phyloP scores from a whole-genome alignment of 2,113 vertebrate genomes.

The Lates calcarifer region DNA sequence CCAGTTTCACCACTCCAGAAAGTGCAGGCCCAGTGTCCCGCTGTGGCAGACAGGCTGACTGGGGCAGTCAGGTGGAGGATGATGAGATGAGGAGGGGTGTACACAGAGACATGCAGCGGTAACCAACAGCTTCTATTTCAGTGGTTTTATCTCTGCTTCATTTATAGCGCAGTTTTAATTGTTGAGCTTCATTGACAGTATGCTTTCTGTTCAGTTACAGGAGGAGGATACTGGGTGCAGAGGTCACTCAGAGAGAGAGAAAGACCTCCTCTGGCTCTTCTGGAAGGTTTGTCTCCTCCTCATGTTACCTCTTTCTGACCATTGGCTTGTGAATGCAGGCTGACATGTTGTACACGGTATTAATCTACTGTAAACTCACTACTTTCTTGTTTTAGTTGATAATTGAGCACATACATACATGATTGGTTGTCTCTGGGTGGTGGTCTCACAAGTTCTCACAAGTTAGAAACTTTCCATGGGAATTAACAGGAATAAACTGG shows the following conservation, averaged over 20 bases:
- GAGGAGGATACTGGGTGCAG: slow-evolving; percentile 92
- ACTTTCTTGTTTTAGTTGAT: background rate
- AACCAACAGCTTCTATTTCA: slow-evolving; percentile 11
- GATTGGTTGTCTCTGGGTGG: too few species aligned
- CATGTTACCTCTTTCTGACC: background rate
- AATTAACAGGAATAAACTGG: too few species aligned
- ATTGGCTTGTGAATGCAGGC: background rate
- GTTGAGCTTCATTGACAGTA: background rate
- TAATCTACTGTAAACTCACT: too few species aligned
- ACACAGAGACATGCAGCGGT: slow-evolving; percentile 93
- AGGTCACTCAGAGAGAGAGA: slow-evolving; percentile 88
- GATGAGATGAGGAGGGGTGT: slow-evolving; percentile 91
- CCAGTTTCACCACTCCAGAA: slow-evolving; percentile 96
- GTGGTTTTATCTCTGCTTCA: background rate
- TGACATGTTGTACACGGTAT: too few species aligned
- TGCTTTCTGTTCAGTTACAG: slow-evolving; percentile 87
- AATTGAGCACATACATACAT: background rate
- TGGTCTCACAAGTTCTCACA: too few species aligned
- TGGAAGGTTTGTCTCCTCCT: slow-evolving; percentile 85
- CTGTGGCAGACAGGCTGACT: slow-evolving; percentile 83
- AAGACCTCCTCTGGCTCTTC: slow-evolving; percentile 91
- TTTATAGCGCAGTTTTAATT: background rate
- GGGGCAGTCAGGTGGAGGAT: slow-evolving; percentile 93
- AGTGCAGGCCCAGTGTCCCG: slow-evolving; percentile 85
- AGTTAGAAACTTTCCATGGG: too few species aligned